A percentile compares a stretch with the other conserved stretches of the same genome.
Conservation (phyloP, 2,888 invertebrate genomes). For the Bruchidius siliquastri region DNA sequence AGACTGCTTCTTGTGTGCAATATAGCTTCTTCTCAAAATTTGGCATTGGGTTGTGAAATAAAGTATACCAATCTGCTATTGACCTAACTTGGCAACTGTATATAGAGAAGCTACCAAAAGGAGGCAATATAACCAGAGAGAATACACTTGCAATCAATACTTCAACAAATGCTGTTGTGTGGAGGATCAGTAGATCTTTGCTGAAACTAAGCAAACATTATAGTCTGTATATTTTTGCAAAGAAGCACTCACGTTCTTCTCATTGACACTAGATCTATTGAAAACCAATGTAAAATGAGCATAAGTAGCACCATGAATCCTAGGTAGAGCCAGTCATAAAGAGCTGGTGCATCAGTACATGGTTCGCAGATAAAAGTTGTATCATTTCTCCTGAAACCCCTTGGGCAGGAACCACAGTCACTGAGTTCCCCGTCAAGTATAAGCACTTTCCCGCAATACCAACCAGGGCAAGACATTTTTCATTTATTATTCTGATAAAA, state of each 20-base stretch:
- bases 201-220: conserved; percentile 54
- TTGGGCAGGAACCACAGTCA: conserved; percentile 80
- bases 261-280: conserved; percentile 79
- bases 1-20: conserved; percentile 97
- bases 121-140: conserved; percentile 77
- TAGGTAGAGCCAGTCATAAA: conserved; percentile 91
- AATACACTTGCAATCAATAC: conserved; percentile 69
- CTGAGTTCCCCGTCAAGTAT: conserved; percentile 68
- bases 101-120: conserved; percentile 70
- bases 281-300: conserved; percentile 85
- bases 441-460: conserved; percentile 74
- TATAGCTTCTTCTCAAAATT: conserved; percentile 83
- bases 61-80: conserved; percentile 94
- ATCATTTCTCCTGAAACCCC: conserved; percentile 72
- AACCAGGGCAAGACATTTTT: conserved; percentile 64
- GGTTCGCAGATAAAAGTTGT: conserved; percentile 74
- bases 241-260: conserved; percentile 57
- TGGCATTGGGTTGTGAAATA: conserved; percentile 90
- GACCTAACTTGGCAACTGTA: conserved; percentile 74
- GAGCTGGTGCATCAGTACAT: conserved; percentile 69
- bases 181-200: conserved; percentile 70
- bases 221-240: not conserved
- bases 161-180: conserved; percentile 80
- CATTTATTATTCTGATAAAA: not conserved
- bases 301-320: conserved; percentile 91